Evolutionary conservation across 2,797 vertebrate species (phyloP).

Genomic region (Lateolabrax maculatus): DNA sequence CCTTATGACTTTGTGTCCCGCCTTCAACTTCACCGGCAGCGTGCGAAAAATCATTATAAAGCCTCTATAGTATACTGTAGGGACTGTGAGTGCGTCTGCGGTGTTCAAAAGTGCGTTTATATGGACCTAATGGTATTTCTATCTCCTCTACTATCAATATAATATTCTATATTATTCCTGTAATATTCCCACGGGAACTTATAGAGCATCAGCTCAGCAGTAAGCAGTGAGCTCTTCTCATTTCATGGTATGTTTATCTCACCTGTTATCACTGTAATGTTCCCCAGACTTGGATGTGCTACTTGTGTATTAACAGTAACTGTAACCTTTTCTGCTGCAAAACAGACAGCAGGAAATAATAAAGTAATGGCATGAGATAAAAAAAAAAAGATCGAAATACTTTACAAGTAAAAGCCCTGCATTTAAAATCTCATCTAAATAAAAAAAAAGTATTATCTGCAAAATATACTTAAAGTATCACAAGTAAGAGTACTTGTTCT

Average conservation of each 20-base stretch:
- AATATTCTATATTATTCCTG: constrained; percentile 47
- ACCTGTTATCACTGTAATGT: constrained; percentile 27
- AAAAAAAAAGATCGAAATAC: not conserved
- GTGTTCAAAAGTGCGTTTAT: constrained; percentile 39
- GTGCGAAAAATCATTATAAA: constrained; percentile 28
- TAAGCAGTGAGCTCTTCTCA: constrained; percentile 27
- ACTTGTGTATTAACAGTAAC: constrained; percentile 8
- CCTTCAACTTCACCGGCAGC: constrained; percentile 60
- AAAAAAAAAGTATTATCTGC: not conserved
- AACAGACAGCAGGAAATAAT: too few relatives aligned
- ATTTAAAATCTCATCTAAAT: not conserved
- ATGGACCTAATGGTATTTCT: constrained; percentile 39
- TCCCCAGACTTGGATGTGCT: constrained; percentile 30
- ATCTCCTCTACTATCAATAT: constrained; percentile 34
- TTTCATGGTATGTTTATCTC: constrained; percentile 48
- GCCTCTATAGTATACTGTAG: constrained; percentile 10
- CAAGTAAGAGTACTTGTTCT: not conserved
- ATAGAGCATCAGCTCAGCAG: constrained; percentile 4
- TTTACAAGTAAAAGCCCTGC: not conserved
- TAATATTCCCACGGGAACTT: constrained; percentile 40
- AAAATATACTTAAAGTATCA: not conserved
- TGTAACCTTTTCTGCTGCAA: not conserved
- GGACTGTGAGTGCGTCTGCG: constrained; percentile 30
- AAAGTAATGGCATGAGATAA: not conserved
- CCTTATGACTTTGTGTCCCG: constrained; percentile 55